A percentile compares a stretch with the other conserved stretches of the same genome.
Conservation (phyloP, 2,888 invertebrate genomes). For the Odontocerum albicorne region DNA sequence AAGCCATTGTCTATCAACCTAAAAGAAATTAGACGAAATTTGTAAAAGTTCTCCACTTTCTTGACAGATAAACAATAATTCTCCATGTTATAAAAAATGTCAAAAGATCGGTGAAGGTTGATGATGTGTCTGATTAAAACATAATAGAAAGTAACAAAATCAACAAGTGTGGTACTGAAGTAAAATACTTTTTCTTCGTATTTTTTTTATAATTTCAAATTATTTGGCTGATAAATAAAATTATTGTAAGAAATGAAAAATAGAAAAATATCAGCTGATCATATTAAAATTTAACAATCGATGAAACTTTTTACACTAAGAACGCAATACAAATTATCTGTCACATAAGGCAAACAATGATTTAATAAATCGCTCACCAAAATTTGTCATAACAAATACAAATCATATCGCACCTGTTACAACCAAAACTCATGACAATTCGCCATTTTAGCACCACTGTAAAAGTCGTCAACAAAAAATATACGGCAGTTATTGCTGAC, state of each 20-base stretch:
- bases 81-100: background rate
- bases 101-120: constrained; percentile 17
- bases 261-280: constrained; percentile 31
- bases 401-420: constrained; percentile 34
- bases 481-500: constrained; percentile 13
- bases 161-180: background rate
- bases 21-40: constrained; percentile 2
- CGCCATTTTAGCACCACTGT: constrained; percentile 30
- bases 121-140: constrained; percentile 23
- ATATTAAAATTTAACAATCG: constrained; percentile 8
- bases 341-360: background rate
- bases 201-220: background rate
- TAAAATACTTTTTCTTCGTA: background rate
- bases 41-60: constrained; percentile 1
- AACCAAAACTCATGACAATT: constrained; percentile 29
- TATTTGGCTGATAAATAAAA: constrained; percentile 12
- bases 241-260: constrained; percentile 16
- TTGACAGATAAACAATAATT: constrained; percentile 6
- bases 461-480: constrained; percentile 20
- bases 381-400: constrained; percentile 22
- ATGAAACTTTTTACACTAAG: constrained; percentile 1
- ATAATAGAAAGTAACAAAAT: constrained; percentile 21
- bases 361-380: constrained; percentile 16
- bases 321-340: constrained; percentile 1
- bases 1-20: constrained; percentile 62